These are phyloP conservation scores for Chloroclysta siterata DNA, from an alignment of 2,888 invertebrate species.

Conservation along the genomic window DNA sequence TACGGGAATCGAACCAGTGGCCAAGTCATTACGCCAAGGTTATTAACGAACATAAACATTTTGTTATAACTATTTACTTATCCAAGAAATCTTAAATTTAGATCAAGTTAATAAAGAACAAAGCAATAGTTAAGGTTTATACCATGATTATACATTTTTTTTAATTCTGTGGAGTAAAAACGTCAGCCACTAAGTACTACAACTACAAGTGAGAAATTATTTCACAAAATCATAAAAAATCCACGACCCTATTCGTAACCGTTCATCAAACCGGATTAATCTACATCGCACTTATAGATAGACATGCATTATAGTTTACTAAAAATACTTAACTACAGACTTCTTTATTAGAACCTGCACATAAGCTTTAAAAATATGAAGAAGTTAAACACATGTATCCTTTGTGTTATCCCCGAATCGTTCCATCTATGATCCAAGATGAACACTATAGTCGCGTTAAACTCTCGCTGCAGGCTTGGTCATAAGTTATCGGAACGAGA, in stretches of 20 bases:
- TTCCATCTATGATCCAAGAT: background rate
- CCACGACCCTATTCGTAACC: no score
- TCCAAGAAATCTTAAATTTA: no score
- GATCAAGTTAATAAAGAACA: no score
- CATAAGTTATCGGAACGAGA: no score
- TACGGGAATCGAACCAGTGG: slow-evolving; percentile 21
- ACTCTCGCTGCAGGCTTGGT: no score
- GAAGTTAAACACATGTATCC: background rate
- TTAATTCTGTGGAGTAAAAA: background rate
- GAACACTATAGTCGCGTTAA: no score
- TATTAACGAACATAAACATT: slow-evolving; percentile 7
- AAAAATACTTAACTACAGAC: background rate
- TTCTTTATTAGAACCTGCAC: background rate
- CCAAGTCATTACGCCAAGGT: background rate
- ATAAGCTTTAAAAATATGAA: background rate
- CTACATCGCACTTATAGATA: no score
- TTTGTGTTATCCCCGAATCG: background rate
- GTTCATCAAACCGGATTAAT: no score
- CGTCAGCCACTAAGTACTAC: background rate
- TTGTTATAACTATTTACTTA: no score
- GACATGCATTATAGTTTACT: background rate
- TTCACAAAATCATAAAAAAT: no score
- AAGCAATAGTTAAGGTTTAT: no score
- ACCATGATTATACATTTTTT: no score
- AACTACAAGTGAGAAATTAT: background rate